Evolutionary conservation across 2,888 invertebrate species (phyloP).

Genomic region (Branchellion lobata): DNA sequence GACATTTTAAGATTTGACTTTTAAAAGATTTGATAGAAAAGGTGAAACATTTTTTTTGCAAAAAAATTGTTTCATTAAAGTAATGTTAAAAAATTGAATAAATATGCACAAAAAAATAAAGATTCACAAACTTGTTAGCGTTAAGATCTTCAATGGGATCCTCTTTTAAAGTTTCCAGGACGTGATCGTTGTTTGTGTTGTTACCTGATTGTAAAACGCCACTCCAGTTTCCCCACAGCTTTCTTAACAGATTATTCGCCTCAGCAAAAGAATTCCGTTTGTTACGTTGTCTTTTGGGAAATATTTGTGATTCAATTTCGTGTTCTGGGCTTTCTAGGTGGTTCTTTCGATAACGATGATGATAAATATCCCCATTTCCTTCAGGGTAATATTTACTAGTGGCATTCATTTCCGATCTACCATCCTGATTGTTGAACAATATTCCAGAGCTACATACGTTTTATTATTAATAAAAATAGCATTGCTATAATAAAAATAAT

Average conservation of each 20-base stretch:
- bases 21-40: too few species aligned
- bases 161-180: not conserved
- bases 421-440: slow-evolving; percentile 8
- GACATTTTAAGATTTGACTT: too few species aligned
- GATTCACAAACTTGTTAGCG: not conserved
- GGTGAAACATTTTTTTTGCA: too few species aligned
- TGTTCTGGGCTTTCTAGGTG: not conserved
- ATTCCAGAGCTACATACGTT: not conserved
- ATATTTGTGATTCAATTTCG: not conserved
- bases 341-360: not conserved
- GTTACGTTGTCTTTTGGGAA: not conserved
- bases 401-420: not conserved
- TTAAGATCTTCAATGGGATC: not conserved
- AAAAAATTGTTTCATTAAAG: too few species aligned
- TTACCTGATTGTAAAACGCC: not conserved
- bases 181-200: not conserved
- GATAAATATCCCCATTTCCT: slow-evolving; percentile 33
- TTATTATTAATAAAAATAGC: not conserved
- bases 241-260: not conserved
- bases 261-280: not conserved
- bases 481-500: not conserved
- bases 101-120: too few species aligned
- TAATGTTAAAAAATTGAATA: too few species aligned
- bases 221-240: not conserved
- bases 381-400: slow-evolving; percentile 1